Base-by-base conservation (phyloP, 2,888 invertebrate species). In the Tachina grossa region DNA sequence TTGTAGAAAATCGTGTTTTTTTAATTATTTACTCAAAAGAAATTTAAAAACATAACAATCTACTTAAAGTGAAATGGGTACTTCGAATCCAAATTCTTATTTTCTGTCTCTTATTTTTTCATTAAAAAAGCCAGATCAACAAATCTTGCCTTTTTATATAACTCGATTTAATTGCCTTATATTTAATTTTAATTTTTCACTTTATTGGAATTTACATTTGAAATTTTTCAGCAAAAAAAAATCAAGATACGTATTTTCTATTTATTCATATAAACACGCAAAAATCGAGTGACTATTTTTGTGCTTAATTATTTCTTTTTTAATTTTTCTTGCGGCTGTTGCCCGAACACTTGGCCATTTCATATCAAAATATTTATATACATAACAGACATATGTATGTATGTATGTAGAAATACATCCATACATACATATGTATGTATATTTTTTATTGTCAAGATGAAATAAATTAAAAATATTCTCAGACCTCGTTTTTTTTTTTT, bases 321-420 rank as follows among this genome's bases (percentile, higher is more conserved):
- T 11, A 9, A 6, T 16, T 45, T 53, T 49, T 49, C 22, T 51
- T 74, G 43, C 74, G 65, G 9, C 59, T 81, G 75, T 81, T 68
- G 14, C n/a, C 6, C 51, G 55, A 87, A 81, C 77, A 76, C 69
- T 84, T 83, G 81, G 74, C 83, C 76, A 80, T 78, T 81, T 84
- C 53, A 75, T 77, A 86, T 87, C 85, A 82, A 84, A 77, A 49
- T 11, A 49, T 31, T 31, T 31, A 31, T 31, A 4, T n/a, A n/a
- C 31, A 31, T 3, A n/a, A 0, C 31, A 31, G 2, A 22, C 22
- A n/a, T 31, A 31, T 31, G 31, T 31, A 31, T 4, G 4, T 31
- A 4, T 31, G 0, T 31, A 31, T 31, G 2, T 31, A 31, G 31
- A 31, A 5, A 31, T 5, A 31, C 31, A 31, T 31, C 2, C 31